These are phyloP conservation scores for Syngnathus rostellatus DNA, from an alignment of 2,797 vertebrate genomes.

Conservation along the genomic window DNA sequence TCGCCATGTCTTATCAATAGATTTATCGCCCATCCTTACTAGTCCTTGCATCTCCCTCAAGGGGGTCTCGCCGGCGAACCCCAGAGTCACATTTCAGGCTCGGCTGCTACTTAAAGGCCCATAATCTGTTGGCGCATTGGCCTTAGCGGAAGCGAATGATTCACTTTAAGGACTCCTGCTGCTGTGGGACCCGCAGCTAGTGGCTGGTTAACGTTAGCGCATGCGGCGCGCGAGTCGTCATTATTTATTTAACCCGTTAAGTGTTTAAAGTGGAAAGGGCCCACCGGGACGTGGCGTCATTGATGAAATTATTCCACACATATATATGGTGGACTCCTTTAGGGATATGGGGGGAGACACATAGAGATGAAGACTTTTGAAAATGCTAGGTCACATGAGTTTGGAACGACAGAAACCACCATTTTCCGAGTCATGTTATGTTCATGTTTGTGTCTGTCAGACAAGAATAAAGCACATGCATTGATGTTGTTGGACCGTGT, in stretches of 20 bases:
- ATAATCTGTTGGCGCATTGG: conserved; percentile 75
- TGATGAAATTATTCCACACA: conserved; percentile 66
- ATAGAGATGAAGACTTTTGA: conserved; percentile 26
- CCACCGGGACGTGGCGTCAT: conserved; percentile 65
- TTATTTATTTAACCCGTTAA: conserved; percentile 89
- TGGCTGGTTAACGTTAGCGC: conserved; percentile 57
- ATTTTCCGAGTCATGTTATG: not conserved
- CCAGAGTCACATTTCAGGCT: conserved; percentile 78
- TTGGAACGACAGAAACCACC: conserved; percentile 5
- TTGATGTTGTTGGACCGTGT: conserved; percentile 10
- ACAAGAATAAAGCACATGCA: conserved; percentile 15
- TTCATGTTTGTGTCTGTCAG: conserved; percentile 17
- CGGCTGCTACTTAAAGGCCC: conserved; percentile 81
- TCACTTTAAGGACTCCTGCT: conserved; percentile 81
- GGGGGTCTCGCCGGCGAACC: conserved; percentile 47
- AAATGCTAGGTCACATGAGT: conserved; percentile 12
- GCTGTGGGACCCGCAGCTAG: conserved; percentile 74
- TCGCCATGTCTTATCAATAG: not conserved
- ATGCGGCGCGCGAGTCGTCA: conserved; percentile 60
- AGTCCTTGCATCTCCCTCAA: conserved; percentile 24
- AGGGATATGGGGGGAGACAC: conserved; percentile 27
- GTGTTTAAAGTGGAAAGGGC: conserved; percentile 76
- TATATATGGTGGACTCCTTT: conserved; percentile 35
- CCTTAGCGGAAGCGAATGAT: conserved; percentile 76
- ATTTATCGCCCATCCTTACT: conserved; percentile 6